Base-by-base conservation (phyloP, 2,113 vertebrate genomes). In the Kryptolebias marmoratus region DNA sequence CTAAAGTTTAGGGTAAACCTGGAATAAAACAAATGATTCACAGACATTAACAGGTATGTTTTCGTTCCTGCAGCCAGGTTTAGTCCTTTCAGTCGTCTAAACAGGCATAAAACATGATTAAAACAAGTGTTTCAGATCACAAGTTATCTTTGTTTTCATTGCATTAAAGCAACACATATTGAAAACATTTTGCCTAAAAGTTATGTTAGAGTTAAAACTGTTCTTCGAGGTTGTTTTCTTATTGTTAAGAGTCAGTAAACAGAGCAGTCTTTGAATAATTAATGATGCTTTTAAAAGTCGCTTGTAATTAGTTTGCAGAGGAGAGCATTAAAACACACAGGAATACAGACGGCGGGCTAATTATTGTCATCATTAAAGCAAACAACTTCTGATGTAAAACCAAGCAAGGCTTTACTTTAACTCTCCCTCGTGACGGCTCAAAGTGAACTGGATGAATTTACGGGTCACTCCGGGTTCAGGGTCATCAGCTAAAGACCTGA, bases 251-350 rank as follows among this genome's bases (percentile, higher is more conserved):
- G 60, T 18, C 60, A 52, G 65, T 70, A 47, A 75, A 70, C 64
- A 72, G 2, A 67, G 11, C 54, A 70, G 22, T 55, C 64, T 52
- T 61, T 88, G 47, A 92, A 88, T 90, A 73, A 81, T 89, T 72
- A 73, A 85, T 87, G 82, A 75, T 52, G 36, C 13, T 22, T 66
- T 70, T 75, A 79, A 56, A 6, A 11, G 12, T 57, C 5, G 9
- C 55, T 58, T 73, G 48, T 86, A 86, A 91, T 87, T 58, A 80
- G 70, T 77, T 80, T 72, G 22, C 80, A 75, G 42, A 67, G 64
- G 83, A 66, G 39, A 14, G 71, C 65, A 57, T 63, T 56, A 63
- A 68, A 39, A 63, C 67, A 73, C 67, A 50, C 12, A 62, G 79
- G 72, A 52, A 66, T 58, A 75, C 45, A 72, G 42, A 42, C 18